Base-by-base conservation (phyloP, 2,888 invertebrate genomes). In the Sipunculus nudus region DNA sequence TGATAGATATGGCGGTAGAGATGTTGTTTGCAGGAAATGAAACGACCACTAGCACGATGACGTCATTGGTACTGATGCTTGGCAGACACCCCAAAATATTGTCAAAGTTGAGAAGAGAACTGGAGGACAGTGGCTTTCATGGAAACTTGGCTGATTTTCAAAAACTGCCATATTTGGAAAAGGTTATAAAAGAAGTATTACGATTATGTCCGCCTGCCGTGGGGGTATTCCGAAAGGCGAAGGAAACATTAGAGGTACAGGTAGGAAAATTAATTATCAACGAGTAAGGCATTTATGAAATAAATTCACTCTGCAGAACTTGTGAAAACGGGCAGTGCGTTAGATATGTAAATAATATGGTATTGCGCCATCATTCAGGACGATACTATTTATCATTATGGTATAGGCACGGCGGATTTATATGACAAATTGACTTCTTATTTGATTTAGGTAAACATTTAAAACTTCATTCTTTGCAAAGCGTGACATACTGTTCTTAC, bases 131-230 rank as follows among this genome's bases (percentile, higher is more conserved):
- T 41, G 52, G 41, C 41, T 16, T 58, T 16, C 16, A 41, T 8
- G 43, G 49, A 23, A 28, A 25, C 5, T 26, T 23, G 2, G 43
- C 16, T 10, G 45, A 50, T 16, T 19, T 58, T 10, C 25, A 23
- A 21, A 16, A 21, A 3, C 53, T 67, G 50, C 23, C 46, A 4
- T 68, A 68, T 43, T 31, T 67, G 19, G 39, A 53, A 19, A 45
- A 54, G 54, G 64, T 73, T 31, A 52, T 72, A 23, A 63, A 58
- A 21, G 72, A 72, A 45, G 50, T 56, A 23, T 62, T 72, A 19
- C 23, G 72, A n/a, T 26, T 73, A 16, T 19, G 26, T 10, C 71
- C 72, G 5, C 69, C 72, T 19, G 65, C 63, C 13, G 70, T 67
- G 10, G 72, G 70, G 8, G 65, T 57, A 2, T 71, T 59, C 50